Base-by-base conservation (phyloP, 2,113 vertebrate species). In the Lagenorhynchus albirostris region DNA sequence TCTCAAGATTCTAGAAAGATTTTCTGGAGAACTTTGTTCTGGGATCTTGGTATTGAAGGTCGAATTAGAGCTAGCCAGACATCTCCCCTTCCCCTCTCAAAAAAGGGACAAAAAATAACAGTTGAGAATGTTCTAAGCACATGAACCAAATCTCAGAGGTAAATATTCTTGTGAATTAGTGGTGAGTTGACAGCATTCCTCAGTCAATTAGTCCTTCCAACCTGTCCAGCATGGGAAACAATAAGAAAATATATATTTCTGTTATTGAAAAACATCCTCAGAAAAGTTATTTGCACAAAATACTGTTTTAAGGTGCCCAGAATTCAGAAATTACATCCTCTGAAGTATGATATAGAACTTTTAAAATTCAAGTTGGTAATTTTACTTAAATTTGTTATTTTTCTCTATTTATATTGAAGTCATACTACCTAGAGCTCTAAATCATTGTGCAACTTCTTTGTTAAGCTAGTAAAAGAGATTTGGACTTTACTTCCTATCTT, bases 41-140 rank as follows among this genome's bases (percentile, higher is more conserved):
- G 6, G 62, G 26, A 55, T 9, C 15, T 81, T 87, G 25, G 25
- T 18, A 21, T 21, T 81, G 29, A 84, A 90, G 23, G 15, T 36
- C 60, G 3, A 47, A 70, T 44, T 76, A 33, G 41, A 91, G 17
- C 38, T 58, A 44, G 6, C 1, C 33, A 58, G 5, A 55, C 18
- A 25, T 29, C n/a, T 26, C 1, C 1, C 31, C 7, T 17, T 25
- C 29, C 10, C 25, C 25, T 3, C 3, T 38, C 5, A 58, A 23
- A 58, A 53, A 58, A 50, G 20, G 41, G 29, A 33, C 8, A 25
- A 74, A 60, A 82, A 41, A n/a, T 1, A 33, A 84, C 21, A 33
- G 65, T 71, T 60, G 9, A 1, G 2, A 29, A 87, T 73, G 55
- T 74, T 20, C 1, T 83, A 83, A 83, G 5, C 53, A 31, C 21